These are phyloP conservation scores for Gymnobelideus leadbeateri DNA, from an alignment of 2,113 vertebrate genomes.

Conservation along the genomic window DNA sequence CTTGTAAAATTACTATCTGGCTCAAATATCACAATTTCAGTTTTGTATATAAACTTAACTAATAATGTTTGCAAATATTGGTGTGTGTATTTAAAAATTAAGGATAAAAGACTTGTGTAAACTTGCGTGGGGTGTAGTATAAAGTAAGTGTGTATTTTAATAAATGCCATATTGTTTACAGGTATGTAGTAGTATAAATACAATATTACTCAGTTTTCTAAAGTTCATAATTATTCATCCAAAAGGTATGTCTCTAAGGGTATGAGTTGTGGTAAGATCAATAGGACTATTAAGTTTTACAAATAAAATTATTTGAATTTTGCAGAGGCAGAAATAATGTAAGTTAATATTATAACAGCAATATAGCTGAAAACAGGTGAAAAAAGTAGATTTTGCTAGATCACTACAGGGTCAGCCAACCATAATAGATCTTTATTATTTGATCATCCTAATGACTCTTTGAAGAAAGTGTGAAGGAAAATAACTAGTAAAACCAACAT, in stretches of 20 bases:
- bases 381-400: conserved; percentile 54
- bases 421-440: conserved; percentile 17
- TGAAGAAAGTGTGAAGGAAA: conserved; percentile 40
- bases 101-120: conserved; percentile 70
- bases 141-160: conserved; percentile 82
- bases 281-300: conserved; percentile 62
- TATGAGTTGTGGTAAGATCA: conserved; percentile 60
- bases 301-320: conserved; percentile 56
- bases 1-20: conserved; percentile 62
- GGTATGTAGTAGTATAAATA: conserved; percentile 67
- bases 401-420: conserved; percentile 45
- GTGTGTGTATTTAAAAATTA: conserved; percentile 75
- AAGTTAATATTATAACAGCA: conserved; percentile 39
- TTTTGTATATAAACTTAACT: conserved; percentile 69
- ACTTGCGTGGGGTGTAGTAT: conserved; percentile 77
- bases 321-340: conserved; percentile 39
- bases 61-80: conserved; percentile 64
- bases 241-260: conserved; percentile 45
- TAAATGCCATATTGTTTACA: conserved; percentile 80
- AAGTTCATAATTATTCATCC: conserved; percentile 31
- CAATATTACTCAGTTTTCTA: conserved; percentile 61
- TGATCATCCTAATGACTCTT: conserved; percentile 34
- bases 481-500: conserved; percentile 23
- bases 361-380: conserved; percentile 54
- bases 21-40: conserved; percentile 49